Percentiles rank a stretch among this genome's conserved stretches.
Evolutionary conservation across 2,888 invertebrate genomes (phyloP).

Genomic region (Ophion ellenae): DNA sequence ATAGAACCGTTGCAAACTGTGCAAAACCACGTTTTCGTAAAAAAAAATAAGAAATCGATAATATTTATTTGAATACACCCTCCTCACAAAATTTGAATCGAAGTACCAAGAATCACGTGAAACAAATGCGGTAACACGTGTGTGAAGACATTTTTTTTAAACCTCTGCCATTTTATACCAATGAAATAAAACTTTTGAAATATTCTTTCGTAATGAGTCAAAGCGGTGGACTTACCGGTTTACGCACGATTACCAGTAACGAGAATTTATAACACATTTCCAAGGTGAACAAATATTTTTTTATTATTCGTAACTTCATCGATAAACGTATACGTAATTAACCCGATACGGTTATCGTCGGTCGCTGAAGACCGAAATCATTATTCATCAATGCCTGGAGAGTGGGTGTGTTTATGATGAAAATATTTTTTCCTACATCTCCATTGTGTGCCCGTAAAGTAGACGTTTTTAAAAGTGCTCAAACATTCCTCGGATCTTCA

Average conservation of each 20-base stretch:
- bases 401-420: slow-evolving; percentile 13
- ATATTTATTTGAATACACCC: background rate
- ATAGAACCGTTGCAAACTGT: background rate
- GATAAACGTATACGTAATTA: slow-evolving; percentile 27
- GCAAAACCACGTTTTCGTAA: background rate
- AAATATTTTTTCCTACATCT: slow-evolving; percentile 20
- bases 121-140: background rate
- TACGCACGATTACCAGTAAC: slow-evolving; percentile 23
- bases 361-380: slow-evolving; percentile 27
- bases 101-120: background rate
- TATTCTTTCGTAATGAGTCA: slow-evolving; percentile 20
- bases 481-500: slow-evolving; percentile 22
- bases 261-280: slow-evolving; percentile 25
- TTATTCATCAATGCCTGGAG: slow-evolving; percentile 27
- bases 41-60: background rate
- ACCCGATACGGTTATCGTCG: slow-evolving; percentile 25
- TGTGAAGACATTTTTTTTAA: background rate
- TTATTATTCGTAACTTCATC: slow-evolving; percentile 25
- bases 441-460: slow-evolving; percentile 20
- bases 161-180: background rate
- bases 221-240: slow-evolving; percentile 29
- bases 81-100: background rate
- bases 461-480: slow-evolving; percentile 12
- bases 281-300: slow-evolving; percentile 19
- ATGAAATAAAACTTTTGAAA: background rate